Conservation (phyloP, 2,888 invertebrate genomes). For the Lycia hirtaria region DNA sequence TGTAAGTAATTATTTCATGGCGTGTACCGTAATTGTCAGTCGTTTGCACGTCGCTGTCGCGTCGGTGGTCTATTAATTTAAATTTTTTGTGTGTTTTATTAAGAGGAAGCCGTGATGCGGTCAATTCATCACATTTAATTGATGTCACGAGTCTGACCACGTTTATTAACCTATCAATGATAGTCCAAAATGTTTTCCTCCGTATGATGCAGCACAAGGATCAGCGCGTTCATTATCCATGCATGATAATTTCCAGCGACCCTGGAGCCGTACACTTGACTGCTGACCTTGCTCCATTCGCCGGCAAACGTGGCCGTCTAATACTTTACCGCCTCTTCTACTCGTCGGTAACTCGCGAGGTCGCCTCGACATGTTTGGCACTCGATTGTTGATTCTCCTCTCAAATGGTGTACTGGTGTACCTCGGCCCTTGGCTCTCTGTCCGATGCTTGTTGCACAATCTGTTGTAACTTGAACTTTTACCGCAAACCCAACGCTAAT, state of each 20-base stretch:
- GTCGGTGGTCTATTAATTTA: conserved; percentile 53
- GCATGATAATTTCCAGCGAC: conserved; percentile 58
- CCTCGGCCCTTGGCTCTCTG: conserved; percentile 1
- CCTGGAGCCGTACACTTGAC: conserved; percentile 63
- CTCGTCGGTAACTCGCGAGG: conserved; percentile 63
- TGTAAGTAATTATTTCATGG: conserved; percentile 30
- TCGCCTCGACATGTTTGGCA: conserved; percentile 56
- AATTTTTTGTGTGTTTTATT: conserved; percentile 49
- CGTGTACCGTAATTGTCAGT: conserved; percentile 44
- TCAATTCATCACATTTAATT: conserved; percentile 63
- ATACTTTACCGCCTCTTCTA: conserved; percentile 64
- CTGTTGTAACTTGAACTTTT: conserved; percentile 33
- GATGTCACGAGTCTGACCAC: conserved; percentile 62
- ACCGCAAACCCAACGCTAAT: conserved; percentile 36
- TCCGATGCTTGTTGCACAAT: conserved; percentile 54
- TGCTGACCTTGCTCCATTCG: conserved; percentile 67
- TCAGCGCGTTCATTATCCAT: conserved; percentile 47
- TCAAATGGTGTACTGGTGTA: conserved; percentile 17
- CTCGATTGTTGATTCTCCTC: conserved; percentile 64
- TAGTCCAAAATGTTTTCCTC: conserved; percentile 20
- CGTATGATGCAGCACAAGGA: conserved; percentile 19
- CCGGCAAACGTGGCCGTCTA: conserved; percentile 56
- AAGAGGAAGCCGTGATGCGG: conserved; percentile 50
- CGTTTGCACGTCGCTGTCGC: conserved; percentile 37
- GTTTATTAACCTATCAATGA: conserved; percentile 48